Conservation (phyloP, 2,888 invertebrate genomes). For the Microctonus brassicae region DNA sequence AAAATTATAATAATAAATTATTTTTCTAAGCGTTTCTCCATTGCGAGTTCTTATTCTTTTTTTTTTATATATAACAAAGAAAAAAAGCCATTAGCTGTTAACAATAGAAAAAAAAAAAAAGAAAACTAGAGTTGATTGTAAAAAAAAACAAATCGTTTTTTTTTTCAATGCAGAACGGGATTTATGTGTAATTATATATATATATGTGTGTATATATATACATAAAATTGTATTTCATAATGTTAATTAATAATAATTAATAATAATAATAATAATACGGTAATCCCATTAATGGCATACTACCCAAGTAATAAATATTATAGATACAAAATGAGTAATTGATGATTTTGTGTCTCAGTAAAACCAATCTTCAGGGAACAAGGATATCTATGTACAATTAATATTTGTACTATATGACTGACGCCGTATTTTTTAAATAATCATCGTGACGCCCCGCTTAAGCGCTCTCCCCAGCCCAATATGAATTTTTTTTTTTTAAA, state of each 20-base stretch:
- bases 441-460: conserved; percentile 57
- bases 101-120: conserved; percentile 14
- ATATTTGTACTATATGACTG: conserved; percentile 69
- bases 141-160: conserved; percentile 26
- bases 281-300: conserved; percentile 69
- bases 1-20: background rate
- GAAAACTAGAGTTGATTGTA: too few relatives aligned
- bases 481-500: conserved; percentile 38
- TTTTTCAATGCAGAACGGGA: conserved; percentile 54
- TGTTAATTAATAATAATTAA: conserved; percentile 62
- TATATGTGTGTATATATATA: conserved; percentile 67
- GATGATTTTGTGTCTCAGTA: conserved; percentile 15
- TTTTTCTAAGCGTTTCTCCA: background rate
- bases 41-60: background rate
- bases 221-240: conserved; percentile 69
- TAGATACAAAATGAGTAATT: conserved; percentile 68
- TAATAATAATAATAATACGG: conserved; percentile 59
- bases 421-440: conserved; percentile 51
- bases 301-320: conserved; percentile 71
- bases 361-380: conserved; percentile 43
- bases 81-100: background rate
- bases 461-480: conserved; percentile 55
- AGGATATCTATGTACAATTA: conserved; percentile 67
- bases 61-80: background rate
- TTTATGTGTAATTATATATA: conserved; percentile 53